phyloP scores from a whole-genome alignment of 2,113 vertebrate species.

The Oenanthe melanoleuca region DNA sequence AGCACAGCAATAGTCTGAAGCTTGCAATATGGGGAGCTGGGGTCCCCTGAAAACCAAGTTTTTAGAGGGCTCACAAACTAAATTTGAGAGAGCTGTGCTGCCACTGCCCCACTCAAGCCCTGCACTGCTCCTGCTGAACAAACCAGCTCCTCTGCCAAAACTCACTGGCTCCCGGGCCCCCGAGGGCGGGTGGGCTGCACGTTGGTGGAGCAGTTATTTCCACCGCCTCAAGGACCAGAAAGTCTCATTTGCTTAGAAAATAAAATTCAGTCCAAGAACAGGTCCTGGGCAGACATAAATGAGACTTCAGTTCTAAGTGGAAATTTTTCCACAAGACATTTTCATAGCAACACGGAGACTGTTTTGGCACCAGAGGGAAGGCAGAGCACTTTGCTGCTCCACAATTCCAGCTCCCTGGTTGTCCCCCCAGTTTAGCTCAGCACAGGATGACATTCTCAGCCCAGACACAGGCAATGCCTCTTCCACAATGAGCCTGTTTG shows the following conservation, averaged over 20 bases:
- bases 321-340: slow-evolving; percentile 27
- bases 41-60: background rate
- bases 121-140: background rate
- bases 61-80: background rate
- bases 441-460: background rate
- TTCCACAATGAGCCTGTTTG: background rate
- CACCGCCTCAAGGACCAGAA: background rate
- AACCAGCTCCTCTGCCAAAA: background rate
- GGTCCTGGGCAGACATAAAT: background rate
- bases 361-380: background rate
- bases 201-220: background rate
- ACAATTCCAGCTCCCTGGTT: background rate
- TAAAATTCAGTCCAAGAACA: slow-evolving; percentile 2
- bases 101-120: background rate
- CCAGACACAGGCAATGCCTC: background rate
- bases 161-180: background rate
- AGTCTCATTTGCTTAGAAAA: slow-evolving; percentile 2
- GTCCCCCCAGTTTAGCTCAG: background rate
- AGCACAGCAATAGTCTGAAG: background rate
- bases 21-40: background rate
- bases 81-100: background rate
- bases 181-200: background rate
- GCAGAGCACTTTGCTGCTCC: background rate
- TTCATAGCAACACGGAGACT: background rate
- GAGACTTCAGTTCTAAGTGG: background rate